Conservation (phyloP, 1,140 invertebrate species). For the Drosophila serrata region DNA sequence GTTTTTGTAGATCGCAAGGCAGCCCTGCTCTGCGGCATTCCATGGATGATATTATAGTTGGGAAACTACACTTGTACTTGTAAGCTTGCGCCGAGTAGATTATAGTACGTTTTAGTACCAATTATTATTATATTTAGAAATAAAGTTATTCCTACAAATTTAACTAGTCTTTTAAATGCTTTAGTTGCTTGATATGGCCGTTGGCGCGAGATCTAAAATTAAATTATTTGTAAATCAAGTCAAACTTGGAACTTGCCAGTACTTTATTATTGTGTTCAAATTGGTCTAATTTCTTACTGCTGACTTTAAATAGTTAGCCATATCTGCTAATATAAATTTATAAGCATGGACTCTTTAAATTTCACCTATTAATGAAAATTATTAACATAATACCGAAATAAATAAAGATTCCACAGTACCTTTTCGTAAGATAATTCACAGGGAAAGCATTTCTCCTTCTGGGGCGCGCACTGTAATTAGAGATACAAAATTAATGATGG, state of each 20-base stretch:
- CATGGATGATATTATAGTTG: constrained; percentile 6
- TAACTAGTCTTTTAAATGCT: constrained; percentile 8
- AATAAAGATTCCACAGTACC: too few relatives aligned
- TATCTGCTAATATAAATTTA: too few relatives aligned
- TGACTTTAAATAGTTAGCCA: too few relatives aligned
- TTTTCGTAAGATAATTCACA: too few relatives aligned
- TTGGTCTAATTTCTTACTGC: too few relatives aligned
- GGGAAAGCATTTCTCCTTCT: not conserved
- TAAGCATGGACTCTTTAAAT: too few relatives aligned
- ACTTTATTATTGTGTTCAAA: not conserved
- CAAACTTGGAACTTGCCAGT: not conserved
- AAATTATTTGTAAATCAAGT: not conserved
- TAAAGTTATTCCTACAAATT: constrained; percentile 25
- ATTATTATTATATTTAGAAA: constrained; percentile 23
- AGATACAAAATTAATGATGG: not conserved
- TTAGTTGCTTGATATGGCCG: not conserved
- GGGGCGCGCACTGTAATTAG: not conserved
- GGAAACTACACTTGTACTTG: not conserved
- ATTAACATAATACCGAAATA: not conserved
- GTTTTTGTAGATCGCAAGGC: constrained; percentile 11
- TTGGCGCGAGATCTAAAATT: not conserved
- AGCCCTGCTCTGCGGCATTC: constrained; percentile 16
- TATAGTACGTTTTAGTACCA: constrained; percentile 50
- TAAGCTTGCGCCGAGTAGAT: constrained; percentile 7
- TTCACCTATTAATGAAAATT: not conserved